Evolutionary conservation across 2,888 invertebrate species (phyloP).

Genomic region (Leptopilina myrica): DNA sequence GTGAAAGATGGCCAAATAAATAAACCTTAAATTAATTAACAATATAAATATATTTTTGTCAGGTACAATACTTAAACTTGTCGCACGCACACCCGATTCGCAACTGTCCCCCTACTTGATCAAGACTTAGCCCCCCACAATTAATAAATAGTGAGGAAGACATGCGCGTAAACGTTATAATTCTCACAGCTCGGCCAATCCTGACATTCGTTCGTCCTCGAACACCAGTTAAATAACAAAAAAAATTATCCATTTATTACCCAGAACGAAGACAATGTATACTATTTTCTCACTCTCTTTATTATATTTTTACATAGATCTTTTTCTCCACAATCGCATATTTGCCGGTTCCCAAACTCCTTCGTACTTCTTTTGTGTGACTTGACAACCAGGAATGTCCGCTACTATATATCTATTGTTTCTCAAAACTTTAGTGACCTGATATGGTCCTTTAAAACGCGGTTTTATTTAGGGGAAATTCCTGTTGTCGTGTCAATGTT

Average conservation of each 20-base stretch:
- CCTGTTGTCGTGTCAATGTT: slow-evolving; percentile 1
- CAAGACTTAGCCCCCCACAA: not conserved
- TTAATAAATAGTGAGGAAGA: too few species aligned
- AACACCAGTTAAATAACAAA: not conserved
- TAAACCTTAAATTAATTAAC: too few species aligned
- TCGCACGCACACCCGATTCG: too few species aligned
- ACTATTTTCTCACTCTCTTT: too few species aligned
- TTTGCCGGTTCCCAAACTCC: slow-evolving; percentile 54
- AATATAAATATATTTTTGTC: too few species aligned
- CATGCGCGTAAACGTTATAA: not conserved
- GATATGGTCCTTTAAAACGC: not conserved
- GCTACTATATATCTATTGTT: slow-evolving; percentile 13
- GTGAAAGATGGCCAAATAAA: too few species aligned
- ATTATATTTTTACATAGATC: not conserved
- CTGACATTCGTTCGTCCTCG: slow-evolving; percentile 43
- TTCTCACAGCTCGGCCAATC: slow-evolving; percentile 45
- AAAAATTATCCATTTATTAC: not conserved
- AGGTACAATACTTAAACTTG: too few species aligned
- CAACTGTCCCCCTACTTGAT: not conserved
- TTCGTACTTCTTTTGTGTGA: slow-evolving; percentile 40
- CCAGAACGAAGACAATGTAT: not conserved
- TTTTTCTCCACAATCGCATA: slow-evolving; percentile 50
- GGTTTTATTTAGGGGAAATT: slow-evolving; percentile 14
- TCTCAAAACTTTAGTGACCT: not conserved
- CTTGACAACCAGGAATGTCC: not conserved